Conservation (phyloP, 2,797 vertebrate species). For the Tarsius wallacei region DNA sequence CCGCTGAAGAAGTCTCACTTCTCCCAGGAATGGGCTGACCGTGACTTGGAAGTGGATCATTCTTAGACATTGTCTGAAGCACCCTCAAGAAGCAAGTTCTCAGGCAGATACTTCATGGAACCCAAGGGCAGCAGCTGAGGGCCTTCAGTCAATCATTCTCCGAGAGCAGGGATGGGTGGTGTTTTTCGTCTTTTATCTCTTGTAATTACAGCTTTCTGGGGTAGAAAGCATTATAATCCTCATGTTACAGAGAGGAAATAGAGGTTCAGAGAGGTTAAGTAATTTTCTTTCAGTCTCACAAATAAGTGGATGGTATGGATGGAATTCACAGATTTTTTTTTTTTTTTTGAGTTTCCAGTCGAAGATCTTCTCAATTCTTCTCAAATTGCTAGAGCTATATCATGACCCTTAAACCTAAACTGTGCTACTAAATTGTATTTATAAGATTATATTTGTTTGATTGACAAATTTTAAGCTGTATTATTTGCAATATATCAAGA, state of each 20-base stretch:
- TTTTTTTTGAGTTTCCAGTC: not conserved
- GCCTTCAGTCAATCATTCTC: not conserved
- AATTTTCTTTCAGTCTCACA: not conserved
- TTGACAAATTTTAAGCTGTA: not conserved
- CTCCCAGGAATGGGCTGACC: not conserved
- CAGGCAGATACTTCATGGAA: accelerated
- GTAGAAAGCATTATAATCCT: not conserved
- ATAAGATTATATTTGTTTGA: not conserved
- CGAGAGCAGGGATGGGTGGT: not conserved
- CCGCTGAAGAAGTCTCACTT: not conserved
- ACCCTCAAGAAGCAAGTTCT: not conserved
- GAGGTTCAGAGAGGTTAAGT: no score
- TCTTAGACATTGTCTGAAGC: not conserved
- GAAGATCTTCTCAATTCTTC: not conserved
- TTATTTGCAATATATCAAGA: not conserved
- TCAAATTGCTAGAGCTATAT: not conserved
- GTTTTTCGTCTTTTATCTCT: not conserved
- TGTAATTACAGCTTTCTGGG: not conserved
- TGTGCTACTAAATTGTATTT: not conserved
- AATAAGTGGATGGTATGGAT: not conserved
- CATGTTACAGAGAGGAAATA: not conserved
- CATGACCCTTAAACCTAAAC: not conserved
- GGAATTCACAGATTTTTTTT: not conserved
- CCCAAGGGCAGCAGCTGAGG: not conserved
- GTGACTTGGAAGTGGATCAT: not conserved